phyloP scores from a whole-genome alignment of 2,888 invertebrate species.

The Pediacus dermestoides region DNA sequence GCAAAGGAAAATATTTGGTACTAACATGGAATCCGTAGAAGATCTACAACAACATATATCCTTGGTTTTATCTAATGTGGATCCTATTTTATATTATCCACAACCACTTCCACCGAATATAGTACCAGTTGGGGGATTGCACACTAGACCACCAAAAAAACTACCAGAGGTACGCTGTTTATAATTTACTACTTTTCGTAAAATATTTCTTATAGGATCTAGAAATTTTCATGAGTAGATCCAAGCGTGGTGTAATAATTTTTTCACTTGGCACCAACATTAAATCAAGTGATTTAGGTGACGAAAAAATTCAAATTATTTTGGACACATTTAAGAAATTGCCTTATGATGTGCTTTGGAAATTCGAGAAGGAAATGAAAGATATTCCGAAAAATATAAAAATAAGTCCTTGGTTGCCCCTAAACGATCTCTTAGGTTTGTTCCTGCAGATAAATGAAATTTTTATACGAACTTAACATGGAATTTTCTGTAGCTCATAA shows the following conservation, averaged over 20 bases:
- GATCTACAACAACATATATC: conserved; percentile 33
- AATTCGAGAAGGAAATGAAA: conserved; percentile 40
- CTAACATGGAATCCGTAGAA: conserved; percentile 27
- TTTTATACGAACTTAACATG: too few relatives aligned
- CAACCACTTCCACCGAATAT: conserved; percentile 42
- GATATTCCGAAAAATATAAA: conserved; percentile 44
- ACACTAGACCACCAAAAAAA: conserved; percentile 31
- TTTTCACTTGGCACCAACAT: conserved; percentile 46
- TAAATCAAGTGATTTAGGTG: conserved; percentile 35
- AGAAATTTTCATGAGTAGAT: conserved; percentile 37
- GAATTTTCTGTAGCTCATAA: conserved; percentile 26
- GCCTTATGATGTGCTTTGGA: conserved; percentile 46
- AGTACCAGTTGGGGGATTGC: conserved; percentile 44
- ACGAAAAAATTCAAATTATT: conserved; percentile 27
- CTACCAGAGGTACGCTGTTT: conserved; percentile 35
- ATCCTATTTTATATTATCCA: conserved; percentile 36
- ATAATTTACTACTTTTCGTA: too few relatives aligned
- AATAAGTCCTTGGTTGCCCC: conserved; percentile 46
- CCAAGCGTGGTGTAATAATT: conserved; percentile 43
- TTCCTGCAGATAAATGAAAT: too few relatives aligned
- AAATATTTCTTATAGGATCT: conserved; percentile 34
- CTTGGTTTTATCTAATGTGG: conserved; percentile 37
- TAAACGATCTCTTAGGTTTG: conserved; percentile 47
- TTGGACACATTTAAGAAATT: conserved; percentile 42
- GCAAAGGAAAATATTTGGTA: conserved; percentile 30